phyloP scores from a whole-genome alignment of 2,888 invertebrate species.

The Torymus aiolomorphi region DNA sequence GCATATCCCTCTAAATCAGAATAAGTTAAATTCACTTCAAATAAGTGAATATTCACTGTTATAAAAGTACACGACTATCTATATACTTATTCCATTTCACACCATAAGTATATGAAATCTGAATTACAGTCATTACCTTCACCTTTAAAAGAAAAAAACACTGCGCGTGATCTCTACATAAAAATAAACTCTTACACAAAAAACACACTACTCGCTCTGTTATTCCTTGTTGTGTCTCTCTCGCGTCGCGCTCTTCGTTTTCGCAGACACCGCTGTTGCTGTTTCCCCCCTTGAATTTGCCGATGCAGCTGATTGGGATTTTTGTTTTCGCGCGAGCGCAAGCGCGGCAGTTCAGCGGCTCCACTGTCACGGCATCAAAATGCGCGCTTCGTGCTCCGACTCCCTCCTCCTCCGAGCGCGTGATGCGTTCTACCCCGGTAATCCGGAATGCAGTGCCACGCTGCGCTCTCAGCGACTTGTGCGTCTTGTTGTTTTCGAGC shows the following conservation, averaged over 20 bases:
- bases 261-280: not conserved
- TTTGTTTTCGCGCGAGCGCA: slow-evolving; percentile 13
- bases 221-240: not conserved
- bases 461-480: not conserved
- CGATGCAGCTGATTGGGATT: slow-evolving; percentile 37
- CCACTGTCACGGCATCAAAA: slow-evolving; percentile 30
- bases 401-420: not conserved
- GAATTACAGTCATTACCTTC: too few species aligned
- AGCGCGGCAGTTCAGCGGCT: not conserved
- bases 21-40: too few species aligned
- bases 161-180: too few species aligned
- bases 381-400: not conserved
- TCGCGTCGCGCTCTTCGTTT: not conserved
- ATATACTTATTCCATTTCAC: too few species aligned
- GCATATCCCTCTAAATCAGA: too few species aligned
- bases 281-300: slow-evolving; percentile 3
- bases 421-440: not conserved
- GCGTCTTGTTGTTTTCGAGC: not conserved
- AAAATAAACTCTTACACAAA: too few species aligned
- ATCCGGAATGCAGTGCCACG: slow-evolving; percentile 22
- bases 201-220: too few species aligned
- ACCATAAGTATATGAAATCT: too few species aligned
- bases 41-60: too few species aligned
- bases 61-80: too few species aligned
- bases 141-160: too few species aligned